Evolutionary conservation across 2,888 invertebrate species (phyloP).

Genomic region (Monochamus alternatus): DNA sequence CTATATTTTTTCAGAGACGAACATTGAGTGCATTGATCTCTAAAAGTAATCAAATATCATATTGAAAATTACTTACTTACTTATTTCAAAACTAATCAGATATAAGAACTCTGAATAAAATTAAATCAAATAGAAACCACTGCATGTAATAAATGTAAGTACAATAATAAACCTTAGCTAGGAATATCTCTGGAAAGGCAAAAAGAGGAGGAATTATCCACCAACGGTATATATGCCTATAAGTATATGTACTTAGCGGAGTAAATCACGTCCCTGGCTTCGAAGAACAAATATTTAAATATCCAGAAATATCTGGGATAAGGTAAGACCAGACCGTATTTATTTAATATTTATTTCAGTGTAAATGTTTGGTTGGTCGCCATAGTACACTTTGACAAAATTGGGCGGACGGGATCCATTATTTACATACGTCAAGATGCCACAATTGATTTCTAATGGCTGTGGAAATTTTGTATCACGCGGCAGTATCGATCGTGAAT

Average conservation of each 20-base stretch:
- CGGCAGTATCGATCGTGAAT: no score
- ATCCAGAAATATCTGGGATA: background rate
- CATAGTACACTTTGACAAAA: background rate
- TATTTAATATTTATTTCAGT: background rate
- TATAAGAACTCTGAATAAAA: background rate
- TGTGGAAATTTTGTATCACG: no score
- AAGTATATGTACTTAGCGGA: background rate
- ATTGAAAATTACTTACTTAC: no score
- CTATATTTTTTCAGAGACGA: no score
- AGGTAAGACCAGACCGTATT: background rate
- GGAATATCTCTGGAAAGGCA: background rate
- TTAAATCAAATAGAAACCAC: background rate
- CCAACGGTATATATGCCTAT: background rate
- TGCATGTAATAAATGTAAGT: slow-evolving; percentile 2
- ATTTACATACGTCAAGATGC: background rate
- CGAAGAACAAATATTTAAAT: slow-evolving; percentile 10
- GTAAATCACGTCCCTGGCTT: background rate
- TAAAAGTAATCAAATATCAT: no score
- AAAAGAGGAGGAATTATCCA: background rate
- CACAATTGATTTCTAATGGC: background rate
- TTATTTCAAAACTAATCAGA: no score
- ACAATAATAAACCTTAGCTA: background rate
- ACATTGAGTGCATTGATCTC: no score
- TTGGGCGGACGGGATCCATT: background rate
- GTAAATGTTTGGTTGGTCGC: background rate